phyloP scores from a whole-genome alignment of 2,888 invertebrate genomes.

The Archips xylosteana region DNA sequence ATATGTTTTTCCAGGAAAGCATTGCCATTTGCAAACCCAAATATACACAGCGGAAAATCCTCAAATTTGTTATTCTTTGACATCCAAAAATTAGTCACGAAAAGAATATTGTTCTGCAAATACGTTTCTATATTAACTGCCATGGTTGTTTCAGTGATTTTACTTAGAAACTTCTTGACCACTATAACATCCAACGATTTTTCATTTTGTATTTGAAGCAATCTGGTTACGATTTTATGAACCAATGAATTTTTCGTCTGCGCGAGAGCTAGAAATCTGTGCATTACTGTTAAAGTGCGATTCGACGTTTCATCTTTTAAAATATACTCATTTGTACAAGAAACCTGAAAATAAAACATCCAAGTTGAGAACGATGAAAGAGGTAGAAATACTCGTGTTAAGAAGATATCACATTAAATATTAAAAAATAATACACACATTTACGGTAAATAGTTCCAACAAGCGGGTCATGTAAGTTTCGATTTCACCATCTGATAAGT shows the following conservation, averaged over 20 bases:
- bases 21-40: constrained; percentile 64
- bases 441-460: constrained; percentile 67
- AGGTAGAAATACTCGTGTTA: too few species aligned
- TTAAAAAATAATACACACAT: constrained; percentile 59
- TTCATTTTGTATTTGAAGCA: constrained; percentile 82
- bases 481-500: constrained; percentile 56
- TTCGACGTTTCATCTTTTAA: constrained; percentile 85
- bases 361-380: neutral
- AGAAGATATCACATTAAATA: neutral
- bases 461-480: constrained; percentile 56
- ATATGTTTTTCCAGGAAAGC: constrained; percentile 74
- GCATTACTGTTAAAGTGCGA: constrained; percentile 85
- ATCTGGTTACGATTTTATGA: constrained; percentile 80
- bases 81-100: constrained; percentile 81
- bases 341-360: constrained; percentile 61
- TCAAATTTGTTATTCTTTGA: constrained; percentile 62
- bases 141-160: constrained; percentile 61
- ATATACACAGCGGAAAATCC: constrained; percentile 75
- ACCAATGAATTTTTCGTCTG: constrained; percentile 79
- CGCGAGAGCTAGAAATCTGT: constrained; percentile 83
- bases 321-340: constrained; percentile 67
- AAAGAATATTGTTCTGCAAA: constrained; percentile 74
- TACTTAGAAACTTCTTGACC: constrained; percentile 75
- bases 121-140: constrained; percentile 62
- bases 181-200: constrained; percentile 76